Evolutionary conservation across 2,113 vertebrate genomes (phyloP).

Genomic region (Lepisosteus oculatus): DNA sequence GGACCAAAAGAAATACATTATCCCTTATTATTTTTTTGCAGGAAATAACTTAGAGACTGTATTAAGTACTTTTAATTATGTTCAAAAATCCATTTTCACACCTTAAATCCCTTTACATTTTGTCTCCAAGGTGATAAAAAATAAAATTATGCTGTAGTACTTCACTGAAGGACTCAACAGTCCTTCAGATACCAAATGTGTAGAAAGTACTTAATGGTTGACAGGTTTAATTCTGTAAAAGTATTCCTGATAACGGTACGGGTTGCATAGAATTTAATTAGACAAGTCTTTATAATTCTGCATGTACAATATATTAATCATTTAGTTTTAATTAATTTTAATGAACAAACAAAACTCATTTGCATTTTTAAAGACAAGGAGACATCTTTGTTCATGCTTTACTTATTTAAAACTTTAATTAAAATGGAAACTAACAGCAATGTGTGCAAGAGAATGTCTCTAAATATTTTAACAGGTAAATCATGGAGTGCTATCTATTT

Average conservation of each 20-base stretch:
- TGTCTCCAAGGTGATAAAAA: background rate
- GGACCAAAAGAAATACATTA: too few species aligned
- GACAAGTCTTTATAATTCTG: conserved; percentile 4
- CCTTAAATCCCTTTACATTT: conserved; percentile 1
- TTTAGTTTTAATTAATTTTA: conserved; percentile 1
- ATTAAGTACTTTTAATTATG: too few species aligned
- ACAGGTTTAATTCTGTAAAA: conserved; percentile 1
- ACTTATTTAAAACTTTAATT: conserved; percentile 7
- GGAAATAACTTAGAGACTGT: too few species aligned
- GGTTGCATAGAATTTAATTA: conserved; percentile 1
- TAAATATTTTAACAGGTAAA: background rate
- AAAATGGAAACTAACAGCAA: background rate
- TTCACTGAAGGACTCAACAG: background rate
- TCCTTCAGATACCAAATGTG: conserved; percentile 5
- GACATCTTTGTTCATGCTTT: conserved; percentile 1
- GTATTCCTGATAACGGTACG: background rate
- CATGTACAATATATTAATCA: conserved; percentile 4
- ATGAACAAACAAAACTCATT: background rate
- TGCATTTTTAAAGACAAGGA: conserved; percentile 1
- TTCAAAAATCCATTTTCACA: background rate
- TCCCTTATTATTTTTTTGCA: too few species aligned
- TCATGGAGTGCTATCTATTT: background rate
- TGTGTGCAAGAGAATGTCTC: background rate
- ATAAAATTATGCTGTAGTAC: background rate
- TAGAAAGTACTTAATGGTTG: conserved; percentile 1